Base-by-base conservation (phyloP, 35 echinoderm and acorn worm species). In the Amphiura filiformis region DNA sequence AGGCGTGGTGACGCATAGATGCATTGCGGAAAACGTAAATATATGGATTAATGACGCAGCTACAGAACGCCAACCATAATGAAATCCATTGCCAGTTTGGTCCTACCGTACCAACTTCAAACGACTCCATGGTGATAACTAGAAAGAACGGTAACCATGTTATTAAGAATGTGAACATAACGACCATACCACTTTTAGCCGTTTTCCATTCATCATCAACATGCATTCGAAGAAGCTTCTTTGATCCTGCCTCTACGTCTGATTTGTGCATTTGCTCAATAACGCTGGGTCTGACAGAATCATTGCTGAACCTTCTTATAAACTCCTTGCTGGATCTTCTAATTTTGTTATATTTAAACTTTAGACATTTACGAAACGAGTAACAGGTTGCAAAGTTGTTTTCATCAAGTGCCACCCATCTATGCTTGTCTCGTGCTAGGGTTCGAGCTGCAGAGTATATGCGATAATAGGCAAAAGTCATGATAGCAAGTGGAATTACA, bases 21-120 rank as follows among this genome's bases (percentile, higher is more conserved):
- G 89, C 87, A 77, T 85, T 95, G 31, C 93, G 79, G 35, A 95
- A 87, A 26, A 95, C 93, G 32, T 95, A 95, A 1, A 95, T 89
- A 20, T 91, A 95, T 30, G 93, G 89, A 36, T 95, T 95, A 49
- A 95, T 84, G 7, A 89, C 80, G 44, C 89, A 84, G 42, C 89
- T 95, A 31, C 65, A 75, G 0, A 95, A 39, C 32, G 89, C 89
- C 86, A 95, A 85, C 89, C 89, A 95, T 20, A 87, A 75, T 7
- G 93, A 81, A n/a, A 92, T 23, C 28, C 89, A 92, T 37, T 87
- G 79, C 80, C 80, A 95, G 52, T 80, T 88, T 22, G 80, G 78
- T 13, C 84, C 65, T 20, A 88, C 85, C 5, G 57, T 82, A 39
- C 35, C 82, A 13, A 57, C 80, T 18, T 81, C 76, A 18, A 44